Evolutionary conservation across 2,113 vertebrate genomes (phyloP).

Genomic region (Capreolus pygargus): DNA sequence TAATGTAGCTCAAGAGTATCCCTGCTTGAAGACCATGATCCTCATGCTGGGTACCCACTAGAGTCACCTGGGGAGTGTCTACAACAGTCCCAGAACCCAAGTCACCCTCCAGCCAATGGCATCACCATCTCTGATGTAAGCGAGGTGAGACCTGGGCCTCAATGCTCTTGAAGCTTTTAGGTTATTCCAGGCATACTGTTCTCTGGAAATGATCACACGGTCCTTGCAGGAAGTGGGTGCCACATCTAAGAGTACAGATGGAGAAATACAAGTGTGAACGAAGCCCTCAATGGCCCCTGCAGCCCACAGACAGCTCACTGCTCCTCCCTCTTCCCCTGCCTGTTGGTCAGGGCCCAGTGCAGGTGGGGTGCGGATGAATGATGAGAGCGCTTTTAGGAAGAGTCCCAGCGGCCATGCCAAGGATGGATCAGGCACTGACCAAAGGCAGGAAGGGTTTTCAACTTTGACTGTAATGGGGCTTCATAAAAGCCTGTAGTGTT

Average conservation of each 20-base stretch:
- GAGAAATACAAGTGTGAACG: not conserved
- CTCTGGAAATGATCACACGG: not conserved
- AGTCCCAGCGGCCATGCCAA: not conserved
- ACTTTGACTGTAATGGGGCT: slow-evolving; percentile 35
- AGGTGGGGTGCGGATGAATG: fast-evolving
- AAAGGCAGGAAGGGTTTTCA: not conserved
- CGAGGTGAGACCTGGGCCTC: not conserved
- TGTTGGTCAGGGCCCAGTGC: not conserved
- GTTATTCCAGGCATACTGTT: not conserved
- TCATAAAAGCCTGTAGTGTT: not conserved
- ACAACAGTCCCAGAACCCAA: not conserved
- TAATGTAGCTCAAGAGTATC: not conserved
- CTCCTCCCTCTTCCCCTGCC: too few relatives aligned
- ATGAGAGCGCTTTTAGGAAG: not conserved
- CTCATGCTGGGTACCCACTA: fast-evolving
- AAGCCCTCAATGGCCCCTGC: too few relatives aligned
- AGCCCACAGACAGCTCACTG: not conserved
- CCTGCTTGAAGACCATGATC: too few relatives aligned
- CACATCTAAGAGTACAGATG: not conserved
- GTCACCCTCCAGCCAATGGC: not conserved
- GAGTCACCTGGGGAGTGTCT: not conserved
- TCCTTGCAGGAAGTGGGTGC: not conserved
- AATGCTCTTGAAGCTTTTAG: not conserved
- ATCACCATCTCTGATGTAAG: not conserved
- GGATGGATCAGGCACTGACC: not conserved